Conservation (phyloP, 92 coral and sea anemone genomes). For the Zoanthus sansibaricus region DNA sequence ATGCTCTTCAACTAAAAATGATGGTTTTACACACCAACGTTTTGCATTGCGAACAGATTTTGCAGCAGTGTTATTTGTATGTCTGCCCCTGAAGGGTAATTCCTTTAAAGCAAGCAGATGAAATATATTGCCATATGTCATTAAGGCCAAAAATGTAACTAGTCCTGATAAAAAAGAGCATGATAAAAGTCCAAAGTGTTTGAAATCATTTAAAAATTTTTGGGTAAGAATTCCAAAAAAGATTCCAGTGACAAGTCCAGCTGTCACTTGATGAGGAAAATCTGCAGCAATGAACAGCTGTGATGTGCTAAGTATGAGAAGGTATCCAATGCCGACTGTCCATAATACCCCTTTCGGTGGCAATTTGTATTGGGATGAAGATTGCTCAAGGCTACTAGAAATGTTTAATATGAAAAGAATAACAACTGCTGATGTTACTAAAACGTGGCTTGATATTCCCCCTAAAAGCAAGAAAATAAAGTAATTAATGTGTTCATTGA, state of each 20-base stretch:
- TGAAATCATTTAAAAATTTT: not conserved
- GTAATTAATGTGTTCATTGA: not conserved
- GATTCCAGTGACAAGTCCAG: conserved; percentile 33
- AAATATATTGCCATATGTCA: conserved; percentile 34
- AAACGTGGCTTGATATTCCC: conserved; percentile 50
- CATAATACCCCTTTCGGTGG: not conserved
- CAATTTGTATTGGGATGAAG: not conserved
- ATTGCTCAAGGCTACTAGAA: not conserved
- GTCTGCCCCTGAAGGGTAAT: conserved; percentile 36
- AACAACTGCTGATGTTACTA: conserved; percentile 44
- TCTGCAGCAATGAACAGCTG: conserved; percentile 48
- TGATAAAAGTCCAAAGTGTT: not conserved
- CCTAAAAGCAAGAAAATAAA: conserved; percentile 22
- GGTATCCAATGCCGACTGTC: conserved; percentile 5
- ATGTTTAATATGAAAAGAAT: conserved; percentile 18
- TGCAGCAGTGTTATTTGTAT: conserved; percentile 37
- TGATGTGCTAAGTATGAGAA: conserved; percentile 32
- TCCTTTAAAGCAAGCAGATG: conserved; percentile 17
- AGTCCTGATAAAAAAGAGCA: conserved; percentile 21
- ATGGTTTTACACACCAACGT: conserved; percentile 43
- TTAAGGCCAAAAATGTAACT: not conserved
- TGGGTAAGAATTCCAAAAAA: conserved; percentile 20
- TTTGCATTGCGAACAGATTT: conserved; percentile 38
- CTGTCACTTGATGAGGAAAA: conserved; percentile 56
- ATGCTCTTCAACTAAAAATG: conserved; percentile 20